Evolutionary conservation across 1,140 invertebrate species (phyloP).

Genomic region (Coelopa frigida): DNA sequence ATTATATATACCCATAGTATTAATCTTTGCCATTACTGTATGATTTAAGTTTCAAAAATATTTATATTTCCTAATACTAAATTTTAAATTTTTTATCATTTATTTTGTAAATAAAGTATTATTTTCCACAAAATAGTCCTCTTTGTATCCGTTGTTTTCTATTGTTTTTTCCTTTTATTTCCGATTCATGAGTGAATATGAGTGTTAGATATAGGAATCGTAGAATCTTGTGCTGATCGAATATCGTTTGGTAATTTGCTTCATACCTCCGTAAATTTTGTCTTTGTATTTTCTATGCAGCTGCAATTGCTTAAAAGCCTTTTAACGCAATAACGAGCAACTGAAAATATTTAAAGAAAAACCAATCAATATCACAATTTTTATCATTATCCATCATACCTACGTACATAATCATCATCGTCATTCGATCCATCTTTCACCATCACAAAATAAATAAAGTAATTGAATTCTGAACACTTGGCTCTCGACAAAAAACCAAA

Average conservation of each 20-base stretch:
- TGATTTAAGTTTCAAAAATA: too few species aligned
- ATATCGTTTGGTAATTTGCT: slow-evolving; percentile 3
- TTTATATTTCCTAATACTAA: too few species aligned
- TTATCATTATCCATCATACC: not conserved
- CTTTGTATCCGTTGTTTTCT: too few species aligned
- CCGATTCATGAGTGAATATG: too few species aligned
- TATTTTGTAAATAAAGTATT: too few species aligned
- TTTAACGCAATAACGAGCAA: slow-evolving; percentile 8
- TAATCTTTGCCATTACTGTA: too few species aligned
- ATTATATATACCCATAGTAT: too few species aligned
- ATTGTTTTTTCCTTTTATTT: too few species aligned
- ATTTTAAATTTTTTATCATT: too few species aligned
- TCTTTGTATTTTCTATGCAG: slow-evolving; percentile 11
- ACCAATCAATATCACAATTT: not conserved
- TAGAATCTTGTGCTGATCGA: too few species aligned
- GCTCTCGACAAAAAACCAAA: slow-evolving; percentile 6
- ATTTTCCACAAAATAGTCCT: too few species aligned
- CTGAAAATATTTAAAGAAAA: not conserved
- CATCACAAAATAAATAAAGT: not conserved
- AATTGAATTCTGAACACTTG: not conserved
- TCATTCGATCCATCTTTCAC: not conserved
- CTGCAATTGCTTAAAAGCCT: slow-evolving; percentile 11
- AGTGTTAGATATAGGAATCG: too few species aligned
- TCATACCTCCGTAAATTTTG: not conserved
- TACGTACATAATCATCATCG: not conserved